Base-by-base conservation (phyloP, 1,140 invertebrate genomes). In the Papilio polytes region DNA sequence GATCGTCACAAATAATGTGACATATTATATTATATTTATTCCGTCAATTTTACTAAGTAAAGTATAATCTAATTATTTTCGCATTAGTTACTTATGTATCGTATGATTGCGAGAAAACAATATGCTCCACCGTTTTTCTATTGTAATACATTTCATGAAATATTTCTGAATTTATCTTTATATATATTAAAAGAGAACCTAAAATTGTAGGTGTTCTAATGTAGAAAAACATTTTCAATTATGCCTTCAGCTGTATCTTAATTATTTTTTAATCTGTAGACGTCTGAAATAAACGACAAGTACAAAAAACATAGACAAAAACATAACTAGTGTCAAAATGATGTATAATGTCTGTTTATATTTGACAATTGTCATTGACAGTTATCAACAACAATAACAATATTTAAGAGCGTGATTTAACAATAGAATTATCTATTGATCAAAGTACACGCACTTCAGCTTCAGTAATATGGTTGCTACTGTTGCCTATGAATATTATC, bases 61-160 rank as follows among this genome's bases (percentile, higher is more conserved):
- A 31, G 63, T 70, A 31, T 70, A 70, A 31, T 15, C 22, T 13
- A 31, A 70, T 70, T 70, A 70, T 70, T 70, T 70, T 70, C 63
- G 26, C 63, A 70, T 70, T 70, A 70, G 63, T 70, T 70, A 36
- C 12, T 3, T 31, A 12, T 6, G 20, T 22, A 26, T 31, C 59
- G 13, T 70, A 36, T 36, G 6, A 70, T 15, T 15, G 26, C 26
- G 12, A 70, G 3, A 70, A 70, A 31, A 70, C 20, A 70, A 0
- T 12, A 66, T 26, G 7, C 18, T 1, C 26, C 22, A 20, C 18
- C 2, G 15, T 66, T 31, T 26, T 26, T 31, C 22, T 31, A 13
- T 66, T 66, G 22, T 31, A 66, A 1, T n/a, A 70, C 22, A 26
- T 31, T 70, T 36, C 63, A 31, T 26, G 13, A 70, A 12, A 36